Evolutionary conservation across 2,888 invertebrate genomes (phyloP).

Genomic region (Cybosia mesomella): DNA sequence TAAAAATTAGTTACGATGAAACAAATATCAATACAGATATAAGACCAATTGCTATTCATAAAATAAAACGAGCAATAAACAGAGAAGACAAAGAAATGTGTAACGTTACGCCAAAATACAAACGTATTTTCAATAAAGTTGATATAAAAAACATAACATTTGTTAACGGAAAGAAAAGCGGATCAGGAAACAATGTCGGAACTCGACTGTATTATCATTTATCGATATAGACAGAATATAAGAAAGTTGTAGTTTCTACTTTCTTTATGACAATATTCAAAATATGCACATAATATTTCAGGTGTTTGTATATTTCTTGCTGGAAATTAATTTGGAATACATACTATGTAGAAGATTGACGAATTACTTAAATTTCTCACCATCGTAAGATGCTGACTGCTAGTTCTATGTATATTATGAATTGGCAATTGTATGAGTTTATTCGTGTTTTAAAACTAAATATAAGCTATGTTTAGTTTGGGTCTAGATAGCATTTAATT

Average conservation of each 20-base stretch:
- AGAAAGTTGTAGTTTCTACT: not conserved
- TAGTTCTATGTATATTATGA: too few relatives aligned
- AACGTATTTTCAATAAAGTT: conserved; percentile 39
- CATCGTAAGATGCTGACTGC: too few relatives aligned
- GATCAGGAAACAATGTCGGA: conserved; percentile 38
- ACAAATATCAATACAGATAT: conserved; percentile 13
- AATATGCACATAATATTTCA: not conserved
- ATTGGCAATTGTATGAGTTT: too few relatives aligned
- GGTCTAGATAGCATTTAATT: too few relatives aligned
- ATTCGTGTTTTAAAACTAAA: too few relatives aligned
- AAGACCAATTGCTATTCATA: conserved; percentile 36
- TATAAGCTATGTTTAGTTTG: too few relatives aligned
- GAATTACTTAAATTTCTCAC: too few relatives aligned
- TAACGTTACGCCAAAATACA: conserved; percentile 28
- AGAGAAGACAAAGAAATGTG: conserved; percentile 34
- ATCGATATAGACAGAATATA: conserved; percentile 36
- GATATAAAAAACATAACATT: conserved; percentile 44
- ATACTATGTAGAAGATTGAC: too few relatives aligned
- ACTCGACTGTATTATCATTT: conserved; percentile 40
- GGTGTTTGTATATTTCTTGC: not conserved
- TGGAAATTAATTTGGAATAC: not conserved
- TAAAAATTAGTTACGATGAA: conserved; percentile 1
- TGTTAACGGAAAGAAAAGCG: conserved; percentile 39
- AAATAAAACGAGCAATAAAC: conserved; percentile 35
- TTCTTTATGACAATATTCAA: not conserved